These are phyloP conservation scores for Tautogolabrus adspersus DNA, from an alignment of 2,113 vertebrate species.

Conservation along the genomic window DNA sequence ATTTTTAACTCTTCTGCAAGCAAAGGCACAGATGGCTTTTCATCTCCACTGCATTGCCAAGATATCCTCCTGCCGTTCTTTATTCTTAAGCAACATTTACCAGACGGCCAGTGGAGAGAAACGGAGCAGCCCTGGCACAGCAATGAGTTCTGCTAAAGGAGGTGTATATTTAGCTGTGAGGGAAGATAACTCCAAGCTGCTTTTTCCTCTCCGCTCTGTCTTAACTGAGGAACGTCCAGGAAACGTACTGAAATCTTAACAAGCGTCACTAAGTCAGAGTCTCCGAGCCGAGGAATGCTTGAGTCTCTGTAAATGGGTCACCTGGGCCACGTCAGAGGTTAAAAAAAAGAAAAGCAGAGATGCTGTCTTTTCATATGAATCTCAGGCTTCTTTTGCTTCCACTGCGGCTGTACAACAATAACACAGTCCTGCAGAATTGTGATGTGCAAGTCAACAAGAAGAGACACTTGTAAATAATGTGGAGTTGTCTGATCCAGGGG, in stretches of 20 bases:
- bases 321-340: conserved; percentile 40
- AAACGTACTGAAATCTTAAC: conserved; percentile 76
- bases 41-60: neutral
- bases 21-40: conserved; percentile 36
- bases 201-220: conserved; percentile 40
- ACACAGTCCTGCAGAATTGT: neutral
- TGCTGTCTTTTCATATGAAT: conserved; percentile 1
- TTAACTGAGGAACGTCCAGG: conserved; percentile 63
- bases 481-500: conserved; percentile 1
- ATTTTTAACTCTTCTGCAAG: conserved; percentile 11
- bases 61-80: neutral
- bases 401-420: neutral
- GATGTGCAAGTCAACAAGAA: neutral
- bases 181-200: conserved; percentile 25
- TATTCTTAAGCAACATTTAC: neutral
- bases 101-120: conserved; percentile 2
- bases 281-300: conserved; percentile 68
- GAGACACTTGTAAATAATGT: neutral
- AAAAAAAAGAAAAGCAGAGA: neutral
- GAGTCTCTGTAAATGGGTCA: conserved; percentile 65
- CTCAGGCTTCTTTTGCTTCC: neutral
- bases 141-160: neutral
- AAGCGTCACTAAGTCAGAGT: conserved; percentile 60
- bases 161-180: conserved; percentile 13
- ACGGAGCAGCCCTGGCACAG: neutral